Percentiles rank a stretch among this genome's conserved stretches.
Evolutionary conservation across 2,888 invertebrate genomes (phyloP).

Genomic region (Cataglyphis cursor): DNA sequence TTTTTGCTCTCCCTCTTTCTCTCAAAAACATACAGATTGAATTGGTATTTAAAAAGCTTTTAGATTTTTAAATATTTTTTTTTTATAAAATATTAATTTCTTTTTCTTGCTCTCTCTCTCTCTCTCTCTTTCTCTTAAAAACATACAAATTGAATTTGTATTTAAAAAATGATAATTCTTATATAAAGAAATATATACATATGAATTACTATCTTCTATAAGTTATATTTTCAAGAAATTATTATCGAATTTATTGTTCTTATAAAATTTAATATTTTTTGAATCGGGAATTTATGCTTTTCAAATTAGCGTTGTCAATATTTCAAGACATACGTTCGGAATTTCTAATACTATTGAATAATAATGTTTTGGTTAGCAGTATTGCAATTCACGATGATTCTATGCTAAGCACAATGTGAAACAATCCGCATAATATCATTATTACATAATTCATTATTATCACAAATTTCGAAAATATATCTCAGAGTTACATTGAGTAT

Average conservation of each 20-base stretch:
- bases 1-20: background rate
- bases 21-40: background rate
- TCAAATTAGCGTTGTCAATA: background rate
- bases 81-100: no score
- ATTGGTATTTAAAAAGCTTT: background rate
- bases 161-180: background rate
- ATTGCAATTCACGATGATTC: background rate
- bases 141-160: background rate
- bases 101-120: no score
- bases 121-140: background rate
- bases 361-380: background rate
- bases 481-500: background rate
- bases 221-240: background rate
- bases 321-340: background rate
- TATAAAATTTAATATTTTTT: background rate
- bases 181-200: background rate
- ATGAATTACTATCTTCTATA: background rate
- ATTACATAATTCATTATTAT: no score
- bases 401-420: no score
- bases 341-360: background rate
- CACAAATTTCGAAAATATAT: background rate
- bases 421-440: background rate
- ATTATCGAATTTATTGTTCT: background rate
- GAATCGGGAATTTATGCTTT: background rate
- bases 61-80: no score